Evolutionary conservation across 2,888 invertebrate genomes (phyloP).

Genomic region (Trimorus sp.): DNA sequence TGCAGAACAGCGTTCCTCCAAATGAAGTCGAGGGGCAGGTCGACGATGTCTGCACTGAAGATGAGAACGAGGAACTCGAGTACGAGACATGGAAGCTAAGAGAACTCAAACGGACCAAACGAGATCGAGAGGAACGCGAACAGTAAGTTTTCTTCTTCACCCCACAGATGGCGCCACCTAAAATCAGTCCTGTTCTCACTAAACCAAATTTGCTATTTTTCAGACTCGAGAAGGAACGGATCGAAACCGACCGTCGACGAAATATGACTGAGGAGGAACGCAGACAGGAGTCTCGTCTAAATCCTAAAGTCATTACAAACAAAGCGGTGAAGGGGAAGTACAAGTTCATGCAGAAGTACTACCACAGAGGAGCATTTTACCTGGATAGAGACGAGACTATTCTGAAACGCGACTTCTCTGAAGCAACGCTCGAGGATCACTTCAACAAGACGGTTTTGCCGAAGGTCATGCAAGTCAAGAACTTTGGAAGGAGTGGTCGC

Average conservation of each 20-base stretch:
- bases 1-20: conserved; percentile 81
- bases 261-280: conserved; percentile 99
- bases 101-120: conserved; percentile 97
- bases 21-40: conserved; percentile 89
- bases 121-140: conserved; percentile 97
- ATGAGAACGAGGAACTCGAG: conserved; percentile 97
- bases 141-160: conserved; percentile 84
- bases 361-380: conserved; percentile 99
- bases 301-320: conserved; percentile 96
- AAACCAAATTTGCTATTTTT: conserved; percentile 71
- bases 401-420: conserved; percentile 95
- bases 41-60: conserved; percentile 94
- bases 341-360: conserved; percentile 99
- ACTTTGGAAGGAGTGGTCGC: conserved; percentile 98
- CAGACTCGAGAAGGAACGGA: conserved; percentile 92
- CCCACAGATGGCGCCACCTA: too few relatives aligned
- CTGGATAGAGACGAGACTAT: conserved; percentile 96
- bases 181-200: background rate
- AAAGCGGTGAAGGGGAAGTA: conserved; percentile 98
- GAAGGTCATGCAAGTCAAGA: conserved; percentile 99
- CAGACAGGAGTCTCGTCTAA: conserved; percentile 91
- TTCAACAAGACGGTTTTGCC: conserved; percentile 99
- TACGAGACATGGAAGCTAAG: conserved; percentile 99
- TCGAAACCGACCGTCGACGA: conserved; percentile 94
- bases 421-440: conserved; percentile 98